Conservation (phyloP, 2,888 invertebrate genomes). For the Chrysolina haemoptera region DNA sequence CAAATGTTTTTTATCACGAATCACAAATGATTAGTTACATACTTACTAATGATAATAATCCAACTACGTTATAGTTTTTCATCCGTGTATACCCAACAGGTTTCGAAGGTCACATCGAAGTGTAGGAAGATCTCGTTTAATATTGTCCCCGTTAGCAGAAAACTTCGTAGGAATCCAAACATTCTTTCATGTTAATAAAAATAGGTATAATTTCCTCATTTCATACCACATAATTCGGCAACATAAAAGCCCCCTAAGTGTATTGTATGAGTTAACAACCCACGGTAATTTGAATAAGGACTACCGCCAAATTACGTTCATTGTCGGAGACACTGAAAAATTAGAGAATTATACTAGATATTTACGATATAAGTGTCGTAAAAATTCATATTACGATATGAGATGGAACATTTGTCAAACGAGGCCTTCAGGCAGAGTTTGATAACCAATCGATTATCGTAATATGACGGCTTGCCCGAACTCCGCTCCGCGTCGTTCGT, state of each 20-base stretch:
- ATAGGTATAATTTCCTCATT: constrained; percentile 10
- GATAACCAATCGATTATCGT: too few relatives aligned
- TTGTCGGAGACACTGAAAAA: not conserved
- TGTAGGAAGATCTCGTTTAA: not conserved
- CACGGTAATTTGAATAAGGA: constrained; percentile 29
- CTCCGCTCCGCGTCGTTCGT: too few relatives aligned
- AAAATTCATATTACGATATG: too few relatives aligned
- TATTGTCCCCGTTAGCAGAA: not conserved
- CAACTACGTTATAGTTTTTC: not conserved
- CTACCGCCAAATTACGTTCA: constrained; percentile 28
- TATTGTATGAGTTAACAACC: constrained; percentile 34
- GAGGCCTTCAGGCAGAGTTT: too few relatives aligned
- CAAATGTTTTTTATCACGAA: too few relatives aligned
- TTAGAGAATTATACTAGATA: not conserved
- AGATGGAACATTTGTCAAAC: too few relatives aligned
- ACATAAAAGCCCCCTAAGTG: constrained; percentile 31
- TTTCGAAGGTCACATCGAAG: not conserved
- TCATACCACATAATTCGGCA: constrained; percentile 26
- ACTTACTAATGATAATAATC: not conserved
- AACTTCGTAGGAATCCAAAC: not conserved
- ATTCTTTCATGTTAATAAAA: not conserved
- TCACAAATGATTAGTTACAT: too few relatives aligned
- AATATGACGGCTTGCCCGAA: too few relatives aligned
- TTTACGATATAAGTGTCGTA: too few relatives aligned
- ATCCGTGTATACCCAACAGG: not conserved